These are phyloP conservation scores for Cossypha caffra DNA, from an alignment of 2,797 vertebrate species.

Conservation along the genomic window DNA sequence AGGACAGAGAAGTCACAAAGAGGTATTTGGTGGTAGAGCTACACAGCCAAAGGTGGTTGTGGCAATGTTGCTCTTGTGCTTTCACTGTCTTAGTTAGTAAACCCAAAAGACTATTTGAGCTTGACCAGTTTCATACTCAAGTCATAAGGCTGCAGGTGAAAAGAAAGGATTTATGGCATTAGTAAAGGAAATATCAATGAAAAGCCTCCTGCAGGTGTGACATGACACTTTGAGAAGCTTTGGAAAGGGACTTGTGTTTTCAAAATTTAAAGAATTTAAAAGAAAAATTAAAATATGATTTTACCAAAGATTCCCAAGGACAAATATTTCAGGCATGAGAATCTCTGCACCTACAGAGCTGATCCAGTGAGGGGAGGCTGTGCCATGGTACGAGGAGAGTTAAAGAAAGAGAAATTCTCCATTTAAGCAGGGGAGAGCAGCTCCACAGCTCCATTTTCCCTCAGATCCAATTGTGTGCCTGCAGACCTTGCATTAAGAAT, in stretches of 20 bases:
- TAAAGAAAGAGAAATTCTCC: background rate
- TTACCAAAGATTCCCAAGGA: background rate
- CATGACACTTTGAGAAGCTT: background rate
- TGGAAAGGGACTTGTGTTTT: background rate
- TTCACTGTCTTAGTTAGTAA: background rate
- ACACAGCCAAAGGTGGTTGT: background rate
- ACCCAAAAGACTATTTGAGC: background rate
- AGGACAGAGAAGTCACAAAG: background rate
- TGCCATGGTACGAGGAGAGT: background rate
- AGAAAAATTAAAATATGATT: background rate
- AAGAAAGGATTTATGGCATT: background rate
- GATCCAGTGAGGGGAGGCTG: background rate
- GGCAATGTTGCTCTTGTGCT: background rate
- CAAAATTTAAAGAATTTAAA: background rate
- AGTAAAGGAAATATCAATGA: background rate
- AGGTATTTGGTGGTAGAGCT: background rate
- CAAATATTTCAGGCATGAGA: background rate
- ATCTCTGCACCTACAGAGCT: background rate
- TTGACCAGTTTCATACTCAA: background rate
- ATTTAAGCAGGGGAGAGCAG: background rate
- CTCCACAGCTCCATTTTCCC: background rate
- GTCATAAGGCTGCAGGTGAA: background rate
- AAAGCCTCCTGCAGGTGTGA: background rate
- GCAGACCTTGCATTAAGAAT: background rate
- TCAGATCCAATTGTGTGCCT: background rate